phyloP scores from a whole-genome alignment of 2,888 invertebrate genomes.

The Laspeyria flexula region DNA sequence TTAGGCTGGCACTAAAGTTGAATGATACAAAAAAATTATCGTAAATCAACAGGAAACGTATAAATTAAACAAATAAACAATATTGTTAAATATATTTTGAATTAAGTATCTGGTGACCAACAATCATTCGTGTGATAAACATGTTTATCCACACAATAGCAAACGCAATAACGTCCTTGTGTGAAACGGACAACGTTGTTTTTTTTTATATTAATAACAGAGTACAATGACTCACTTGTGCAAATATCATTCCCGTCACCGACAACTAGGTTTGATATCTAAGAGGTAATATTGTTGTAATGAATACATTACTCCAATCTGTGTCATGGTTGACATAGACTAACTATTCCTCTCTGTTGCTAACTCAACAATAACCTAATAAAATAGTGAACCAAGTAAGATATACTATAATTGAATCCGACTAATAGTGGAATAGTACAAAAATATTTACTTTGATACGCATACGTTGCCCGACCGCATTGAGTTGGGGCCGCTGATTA shows the following conservation, averaged over 20 bases:
- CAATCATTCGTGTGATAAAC: not conserved
- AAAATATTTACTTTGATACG: conserved; percentile 1
- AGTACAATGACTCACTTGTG: not conserved
- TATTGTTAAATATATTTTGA: no score
- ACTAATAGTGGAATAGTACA: not conserved
- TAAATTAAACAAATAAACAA: no score
- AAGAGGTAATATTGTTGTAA: no score
- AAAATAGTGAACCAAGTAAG: no score
- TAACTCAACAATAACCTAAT: no score
- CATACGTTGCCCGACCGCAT: no score
- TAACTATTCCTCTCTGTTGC: no score
- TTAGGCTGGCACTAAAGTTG: no score
- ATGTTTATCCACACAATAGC: not conserved
- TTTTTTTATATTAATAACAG: not conserved
- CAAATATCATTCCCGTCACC: not conserved
- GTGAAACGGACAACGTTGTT: no score
- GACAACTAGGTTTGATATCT: not conserved
- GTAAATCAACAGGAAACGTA: no score
- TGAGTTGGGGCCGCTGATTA: not conserved
- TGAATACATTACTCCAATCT: not conserved
- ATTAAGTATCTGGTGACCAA: not conserved
- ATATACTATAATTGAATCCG: not conserved
- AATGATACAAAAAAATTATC: no score
- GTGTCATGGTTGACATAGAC: not conserved
- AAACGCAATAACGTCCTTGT: not conserved